These are phyloP conservation scores for Ceratina calcarata DNA, from an alignment of 1,140 invertebrate genomes.

Conservation along the genomic window DNA sequence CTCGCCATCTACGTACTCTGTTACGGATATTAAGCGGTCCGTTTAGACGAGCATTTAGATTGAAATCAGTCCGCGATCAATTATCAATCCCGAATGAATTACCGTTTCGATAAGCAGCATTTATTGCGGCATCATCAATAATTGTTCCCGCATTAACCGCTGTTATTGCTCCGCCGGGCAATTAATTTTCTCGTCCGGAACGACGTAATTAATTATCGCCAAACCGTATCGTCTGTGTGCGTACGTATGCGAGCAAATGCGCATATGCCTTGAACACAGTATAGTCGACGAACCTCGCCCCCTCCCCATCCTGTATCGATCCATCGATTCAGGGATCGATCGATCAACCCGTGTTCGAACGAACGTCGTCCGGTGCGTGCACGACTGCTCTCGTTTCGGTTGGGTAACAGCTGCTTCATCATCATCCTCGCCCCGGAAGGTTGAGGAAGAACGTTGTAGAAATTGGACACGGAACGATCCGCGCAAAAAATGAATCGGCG, in stretches of 20 bases:
- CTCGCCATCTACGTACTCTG: not conserved
- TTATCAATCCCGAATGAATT: slow-evolving; percentile 61
- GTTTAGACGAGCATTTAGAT: slow-evolving; percentile 43
- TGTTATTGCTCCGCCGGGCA: slow-evolving; percentile 54
- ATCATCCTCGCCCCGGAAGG: not conserved
- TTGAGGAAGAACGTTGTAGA: not conserved
- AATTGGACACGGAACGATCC: not conserved
- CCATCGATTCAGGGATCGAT: slow-evolving; percentile 61
- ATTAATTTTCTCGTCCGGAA: slow-evolving; percentile 55
- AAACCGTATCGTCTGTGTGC: slow-evolving; percentile 25
- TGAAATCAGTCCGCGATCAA: slow-evolving; percentile 47
- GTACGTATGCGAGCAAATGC: not conserved
- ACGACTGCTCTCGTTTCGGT: slow-evolving; percentile 40
- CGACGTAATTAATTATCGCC: slow-evolving; percentile 62
- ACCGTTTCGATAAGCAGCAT: slow-evolving; percentile 53
- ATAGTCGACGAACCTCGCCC: slow-evolving; percentile 47
- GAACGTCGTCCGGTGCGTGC: slow-evolving; percentile 42
- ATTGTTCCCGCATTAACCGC: slow-evolving; percentile 55
- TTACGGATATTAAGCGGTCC: slow-evolving; percentile 37
- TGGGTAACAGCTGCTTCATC: slow-evolving; percentile 59
- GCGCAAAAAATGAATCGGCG: slow-evolving; percentile 43
- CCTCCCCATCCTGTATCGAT: slow-evolving; percentile 42
- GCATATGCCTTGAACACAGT: no score
- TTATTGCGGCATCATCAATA: slow-evolving; percentile 62
- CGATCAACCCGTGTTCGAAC: slow-evolving; percentile 53